Evolutionary conservation across 2,113 vertebrate species (phyloP).

Genomic region (Nesogale talazaci): DNA sequence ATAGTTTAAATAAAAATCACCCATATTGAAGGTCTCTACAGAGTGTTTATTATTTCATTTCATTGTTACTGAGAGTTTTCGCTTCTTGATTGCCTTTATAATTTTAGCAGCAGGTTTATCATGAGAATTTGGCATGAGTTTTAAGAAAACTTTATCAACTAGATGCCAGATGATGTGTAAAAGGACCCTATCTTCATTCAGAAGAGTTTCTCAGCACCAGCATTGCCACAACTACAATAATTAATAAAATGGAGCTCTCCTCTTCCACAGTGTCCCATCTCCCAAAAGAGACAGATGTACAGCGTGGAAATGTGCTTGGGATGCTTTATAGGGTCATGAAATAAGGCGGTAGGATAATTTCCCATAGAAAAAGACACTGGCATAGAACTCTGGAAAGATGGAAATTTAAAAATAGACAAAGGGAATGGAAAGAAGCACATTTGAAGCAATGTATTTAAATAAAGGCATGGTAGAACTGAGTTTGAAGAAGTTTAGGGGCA

Average conservation of each 20-base stretch:
- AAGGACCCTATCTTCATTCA: neutral
- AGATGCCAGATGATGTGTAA: rapidly evolving
- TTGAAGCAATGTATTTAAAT: neutral
- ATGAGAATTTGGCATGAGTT: neutral
- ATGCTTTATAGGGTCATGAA: no score
- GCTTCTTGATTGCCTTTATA: rapidly evolving
- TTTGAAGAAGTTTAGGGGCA: neutral
- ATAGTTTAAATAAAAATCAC: neutral
- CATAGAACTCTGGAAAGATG: neutral
- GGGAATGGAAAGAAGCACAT: neutral
- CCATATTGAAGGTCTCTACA: neutral
- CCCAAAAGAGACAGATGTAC: neutral
- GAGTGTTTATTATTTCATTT: no score
- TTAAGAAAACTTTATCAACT: neutral
- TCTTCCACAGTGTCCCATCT: no score
- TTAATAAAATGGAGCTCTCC: neutral
- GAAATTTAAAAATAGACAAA: neutral
- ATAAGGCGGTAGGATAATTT: no score
- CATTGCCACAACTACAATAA: no score
- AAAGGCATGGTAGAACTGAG: no score
- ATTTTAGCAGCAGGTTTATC: neutral
- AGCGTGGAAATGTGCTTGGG: rapidly evolving
- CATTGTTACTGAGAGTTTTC: no score
- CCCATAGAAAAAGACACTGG: neutral
- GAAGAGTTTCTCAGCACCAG: neutral